These are phyloP conservation scores for Bunonema sp. DNA, from an alignment of 2,888 invertebrate genomes.

Conservation along the genomic window DNA sequence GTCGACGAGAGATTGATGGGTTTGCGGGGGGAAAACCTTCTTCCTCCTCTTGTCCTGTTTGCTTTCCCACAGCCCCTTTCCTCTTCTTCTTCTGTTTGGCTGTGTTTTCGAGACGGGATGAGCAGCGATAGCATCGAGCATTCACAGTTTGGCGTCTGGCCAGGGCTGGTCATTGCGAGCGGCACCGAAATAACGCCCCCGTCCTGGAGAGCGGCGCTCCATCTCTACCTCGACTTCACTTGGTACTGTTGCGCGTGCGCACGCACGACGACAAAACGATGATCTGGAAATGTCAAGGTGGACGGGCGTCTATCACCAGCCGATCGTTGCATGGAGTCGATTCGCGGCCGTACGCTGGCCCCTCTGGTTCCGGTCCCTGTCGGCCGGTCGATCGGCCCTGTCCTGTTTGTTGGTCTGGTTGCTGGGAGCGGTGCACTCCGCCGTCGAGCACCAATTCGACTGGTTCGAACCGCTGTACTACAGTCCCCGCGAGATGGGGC, in stretches of 20 bases:
- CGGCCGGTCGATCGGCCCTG: constrained; percentile 13
- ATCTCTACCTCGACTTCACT: constrained; percentile 27
- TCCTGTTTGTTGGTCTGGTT: constrained; percentile 27
- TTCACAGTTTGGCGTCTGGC: constrained; percentile 28
- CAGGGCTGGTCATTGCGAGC: constrained; percentile 20
- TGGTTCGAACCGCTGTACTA: constrained; percentile 28
- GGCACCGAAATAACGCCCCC: constrained; percentile 18
- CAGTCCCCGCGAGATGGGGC: too few relatives aligned
- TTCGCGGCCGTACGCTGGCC: constrained; percentile 26
- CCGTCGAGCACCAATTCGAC: constrained; percentile 28
- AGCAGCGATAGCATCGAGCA: too few relatives aligned
- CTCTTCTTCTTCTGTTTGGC: too few relatives aligned
- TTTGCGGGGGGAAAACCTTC: too few relatives aligned
- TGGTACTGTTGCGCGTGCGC: too few relatives aligned
- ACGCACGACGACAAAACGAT: too few relatives aligned
- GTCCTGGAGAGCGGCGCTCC: constrained; percentile 14
- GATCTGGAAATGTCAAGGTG: constrained; percentile 7
- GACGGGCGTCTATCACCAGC: constrained; percentile 26
- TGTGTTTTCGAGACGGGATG: too few relatives aligned
- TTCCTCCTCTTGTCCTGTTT: too few relatives aligned
- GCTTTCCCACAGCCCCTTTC: too few relatives aligned
- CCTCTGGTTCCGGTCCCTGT: constrained; percentile 19
- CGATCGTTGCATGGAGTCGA: constrained; percentile 26
- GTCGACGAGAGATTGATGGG: too few relatives aligned
- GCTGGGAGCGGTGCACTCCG: constrained; percentile 17